Evolutionary conservation across 2,888 invertebrate species (phyloP), one percentile per base, ranked within the genome.

Genomic region (Thecocarcelia acutangulata): DNA sequence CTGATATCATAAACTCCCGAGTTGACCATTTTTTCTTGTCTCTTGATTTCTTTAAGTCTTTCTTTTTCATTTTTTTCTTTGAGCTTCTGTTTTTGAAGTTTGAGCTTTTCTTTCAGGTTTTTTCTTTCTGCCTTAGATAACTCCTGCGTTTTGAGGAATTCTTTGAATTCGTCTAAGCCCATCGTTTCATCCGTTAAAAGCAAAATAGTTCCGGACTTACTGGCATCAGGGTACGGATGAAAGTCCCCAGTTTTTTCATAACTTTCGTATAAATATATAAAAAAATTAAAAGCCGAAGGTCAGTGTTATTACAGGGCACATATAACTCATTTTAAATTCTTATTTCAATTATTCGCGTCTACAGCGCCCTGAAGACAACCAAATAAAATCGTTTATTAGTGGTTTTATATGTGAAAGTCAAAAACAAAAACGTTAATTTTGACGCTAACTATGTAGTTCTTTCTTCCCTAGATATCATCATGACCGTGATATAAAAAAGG

Each of bases 131-230:
- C 91, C 70, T 88, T 87, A 0, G 86, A 79, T 69, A 86, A 66
- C 0, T 86, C 88, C 24, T 90, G 87, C 15, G 81, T 78, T 13
- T 89, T 85, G 44, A 52, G 79, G 68, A 69, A 87, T 72, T 63
- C 86, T 84, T 84, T 85, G 76, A 91, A 90, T 75, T 92, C 92
- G 0, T 87, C 86, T 0, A 91, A 84, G 0, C 90, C 87, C 69
- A 89, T 90, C 8, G 90, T 92, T 44, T 91, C 88, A 0, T 91
- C 92, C 9, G 87, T 89, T 0, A 92, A 86, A 0, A 92, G 90
- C 58, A 92, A 76, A 1, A 92, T 82, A 0, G 93, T 92, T 0
- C 93, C 93, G 0, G 91, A 91, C 83, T 92, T 92, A 0, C 88
- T 13, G 0, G 89, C 91, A 66, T 91, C 91, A 0, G 93, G 93